Percentiles rank a stretch among this genome's conserved stretches.
Conservation (phyloP, 2,797 vertebrate species). For the Synanceia verrucosa region DNA sequence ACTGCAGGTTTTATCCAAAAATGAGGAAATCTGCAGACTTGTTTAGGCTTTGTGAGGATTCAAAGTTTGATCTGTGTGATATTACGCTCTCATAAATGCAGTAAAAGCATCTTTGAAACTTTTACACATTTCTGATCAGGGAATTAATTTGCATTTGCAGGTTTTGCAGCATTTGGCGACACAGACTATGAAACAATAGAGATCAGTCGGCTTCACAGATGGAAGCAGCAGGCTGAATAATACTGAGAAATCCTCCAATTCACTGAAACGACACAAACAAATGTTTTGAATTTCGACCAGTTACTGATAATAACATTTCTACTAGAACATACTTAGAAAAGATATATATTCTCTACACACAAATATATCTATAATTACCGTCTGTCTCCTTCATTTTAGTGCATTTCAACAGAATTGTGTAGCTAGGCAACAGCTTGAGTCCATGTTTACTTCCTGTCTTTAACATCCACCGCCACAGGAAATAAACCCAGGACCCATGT, state of each 20-base stretch:
- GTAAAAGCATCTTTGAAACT: background rate
- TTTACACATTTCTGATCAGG: background rate
- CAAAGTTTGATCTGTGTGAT: background rate
- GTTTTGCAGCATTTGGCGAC: slow-evolving; percentile 27
- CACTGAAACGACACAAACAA: background rate
- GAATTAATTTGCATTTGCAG: slow-evolving; percentile 31
- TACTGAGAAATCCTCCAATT: slow-evolving; percentile 16
- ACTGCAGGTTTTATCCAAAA: background rate
- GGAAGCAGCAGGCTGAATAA: slow-evolving; percentile 47
- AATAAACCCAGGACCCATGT: no score
- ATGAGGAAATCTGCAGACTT: background rate
- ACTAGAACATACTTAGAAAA: no score
- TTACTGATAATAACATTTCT: no score
- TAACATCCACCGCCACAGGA: no score
- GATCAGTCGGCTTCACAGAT: slow-evolving; percentile 43
- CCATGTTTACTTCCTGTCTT: no score
- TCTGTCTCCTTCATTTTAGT: no score
- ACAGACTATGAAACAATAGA: background rate
- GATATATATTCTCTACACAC: no score
- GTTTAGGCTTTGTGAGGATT: background rate
- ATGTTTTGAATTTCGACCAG: slow-evolving; percentile 19
- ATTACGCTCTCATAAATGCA: background rate
- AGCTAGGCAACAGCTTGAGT: no score
- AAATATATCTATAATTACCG: no score
- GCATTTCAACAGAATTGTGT: no score